These are phyloP conservation scores for Spinus olivaceus DNA, from an alignment of 2,797 vertebrate genomes.

Conservation along the genomic window DNA sequence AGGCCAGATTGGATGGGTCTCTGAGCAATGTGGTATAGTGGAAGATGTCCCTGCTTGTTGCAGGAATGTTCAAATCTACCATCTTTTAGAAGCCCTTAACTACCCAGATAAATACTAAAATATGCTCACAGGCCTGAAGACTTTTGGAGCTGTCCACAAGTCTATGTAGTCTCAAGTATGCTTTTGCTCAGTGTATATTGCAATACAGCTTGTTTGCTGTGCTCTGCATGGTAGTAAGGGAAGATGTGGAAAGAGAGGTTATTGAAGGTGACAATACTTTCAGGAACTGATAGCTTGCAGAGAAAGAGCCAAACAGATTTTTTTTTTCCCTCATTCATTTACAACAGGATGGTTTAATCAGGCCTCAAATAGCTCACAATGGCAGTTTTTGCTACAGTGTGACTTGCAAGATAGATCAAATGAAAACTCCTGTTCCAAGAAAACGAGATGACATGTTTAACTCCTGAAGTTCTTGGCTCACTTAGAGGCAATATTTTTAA, in stretches of 20 bases:
- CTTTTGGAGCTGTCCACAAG: background rate
- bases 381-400: background rate
- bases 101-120: background rate
- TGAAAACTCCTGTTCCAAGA: background rate
- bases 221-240: background rate
- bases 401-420: background rate
- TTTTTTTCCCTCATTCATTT: background rate
- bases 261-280: background rate
- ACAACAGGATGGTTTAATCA: background rate
- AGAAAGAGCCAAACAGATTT: background rate
- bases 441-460: background rate
- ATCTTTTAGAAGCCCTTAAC: background rate
- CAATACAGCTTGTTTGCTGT: background rate
- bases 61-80: accelerated
- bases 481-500: background rate
- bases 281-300: background rate
- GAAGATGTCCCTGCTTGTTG: background rate
- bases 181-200: background rate
- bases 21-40: background rate
- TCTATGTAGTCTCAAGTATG: background rate
- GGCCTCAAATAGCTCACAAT: background rate
- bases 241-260: background rate
- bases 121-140: background rate
- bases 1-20: background rate
- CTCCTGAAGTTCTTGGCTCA: background rate